These are phyloP conservation scores for Benitochromis conjunctus DNA, from an alignment of 2,113 vertebrate genomes.

Conservation along the genomic window DNA sequence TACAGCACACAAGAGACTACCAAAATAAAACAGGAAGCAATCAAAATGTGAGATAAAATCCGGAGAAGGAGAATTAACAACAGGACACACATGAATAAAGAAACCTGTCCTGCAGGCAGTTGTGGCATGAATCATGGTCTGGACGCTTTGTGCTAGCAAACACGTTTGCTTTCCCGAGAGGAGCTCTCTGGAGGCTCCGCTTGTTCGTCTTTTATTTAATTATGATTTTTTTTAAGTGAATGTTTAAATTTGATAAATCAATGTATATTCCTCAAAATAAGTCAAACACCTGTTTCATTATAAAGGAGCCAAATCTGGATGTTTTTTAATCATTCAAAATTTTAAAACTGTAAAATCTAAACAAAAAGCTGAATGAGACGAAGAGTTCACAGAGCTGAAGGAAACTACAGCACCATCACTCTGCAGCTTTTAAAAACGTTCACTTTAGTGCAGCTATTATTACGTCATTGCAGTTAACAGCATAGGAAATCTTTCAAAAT, in stretches of 20 bases:
- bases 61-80: background rate
- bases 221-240: background rate
- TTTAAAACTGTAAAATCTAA: background rate
- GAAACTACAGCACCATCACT: background rate
- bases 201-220: background rate
- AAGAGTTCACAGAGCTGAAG: too few relatives aligned
- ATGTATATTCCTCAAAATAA: background rate
- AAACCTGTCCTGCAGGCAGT: fast-evolving
- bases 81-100: background rate
- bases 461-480: background rate
- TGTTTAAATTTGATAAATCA: background rate
- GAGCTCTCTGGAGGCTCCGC: background rate
- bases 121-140: background rate
- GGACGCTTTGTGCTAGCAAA: background rate
- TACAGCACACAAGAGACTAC: background rate
- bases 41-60: background rate
- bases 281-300: background rate
- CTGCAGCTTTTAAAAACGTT: background rate
- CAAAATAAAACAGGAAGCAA: background rate
- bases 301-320: background rate
- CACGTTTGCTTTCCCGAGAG: background rate
- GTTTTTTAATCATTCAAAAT: background rate
- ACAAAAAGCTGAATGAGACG: background rate
- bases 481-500: too few relatives aligned
- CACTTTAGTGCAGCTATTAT: background rate